A percentile compares a stretch with the other conserved stretches of the same genome.
Conservation (phyloP, 2,113 vertebrate species). For the Falco punctatus region DNA sequence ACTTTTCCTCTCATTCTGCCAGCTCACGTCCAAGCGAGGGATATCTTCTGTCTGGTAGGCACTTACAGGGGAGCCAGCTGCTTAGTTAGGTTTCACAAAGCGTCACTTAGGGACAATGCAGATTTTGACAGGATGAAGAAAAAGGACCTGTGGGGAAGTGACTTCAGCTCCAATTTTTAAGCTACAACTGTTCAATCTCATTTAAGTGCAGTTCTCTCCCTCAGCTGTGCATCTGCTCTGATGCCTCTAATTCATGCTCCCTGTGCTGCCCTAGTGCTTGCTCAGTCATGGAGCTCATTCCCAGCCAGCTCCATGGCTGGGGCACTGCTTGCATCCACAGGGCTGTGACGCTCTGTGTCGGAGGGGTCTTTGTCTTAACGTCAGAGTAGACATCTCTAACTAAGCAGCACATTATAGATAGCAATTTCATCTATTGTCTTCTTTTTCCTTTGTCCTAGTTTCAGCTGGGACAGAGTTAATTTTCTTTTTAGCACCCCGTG, state of each 20-base stretch:
- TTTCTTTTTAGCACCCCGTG: no score
- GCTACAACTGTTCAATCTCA: not conserved
- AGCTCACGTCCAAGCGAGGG: accelerated
- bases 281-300: not conserved
- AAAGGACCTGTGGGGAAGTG: not conserved
- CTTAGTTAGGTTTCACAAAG: not conserved
- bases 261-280: not conserved
- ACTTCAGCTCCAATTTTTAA: not conserved
- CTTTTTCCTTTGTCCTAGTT: not conserved
- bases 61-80: not conserved
- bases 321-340: accelerated
- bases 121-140: slow-evolving; percentile 6
- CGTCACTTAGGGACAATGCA: not conserved
- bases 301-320: not conserved
- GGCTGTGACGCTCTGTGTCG: not conserved
- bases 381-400: not conserved
- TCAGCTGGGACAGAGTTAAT: no score
- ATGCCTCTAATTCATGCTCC: not conserved
- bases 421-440: not conserved
- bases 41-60: not conserved
- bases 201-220: not conserved
- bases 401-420: not conserved
- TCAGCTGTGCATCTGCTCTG: not conserved
- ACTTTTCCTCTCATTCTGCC: not conserved
- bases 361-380: not conserved